Base-by-base conservation (phyloP, 2,113 vertebrate genomes). In the Bujurquina vittata region DNA sequence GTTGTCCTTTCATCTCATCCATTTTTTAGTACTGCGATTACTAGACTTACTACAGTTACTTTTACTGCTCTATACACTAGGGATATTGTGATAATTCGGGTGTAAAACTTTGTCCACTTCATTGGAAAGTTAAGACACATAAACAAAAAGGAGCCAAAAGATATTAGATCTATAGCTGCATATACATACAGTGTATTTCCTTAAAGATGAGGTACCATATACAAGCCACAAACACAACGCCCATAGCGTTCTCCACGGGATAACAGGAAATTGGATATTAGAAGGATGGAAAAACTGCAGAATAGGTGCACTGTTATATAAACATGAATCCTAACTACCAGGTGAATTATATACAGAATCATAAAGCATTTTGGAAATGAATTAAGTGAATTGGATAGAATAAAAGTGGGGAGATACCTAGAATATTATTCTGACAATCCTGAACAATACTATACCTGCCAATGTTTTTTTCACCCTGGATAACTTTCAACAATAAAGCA, bases 1-100 rank as follows among this genome's bases (percentile, higher is more conserved):
- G 89, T 91, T 88, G 59, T 77, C 55, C 91, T 89, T 88, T 93
- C 88, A 86, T 90, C 87, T 88, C 54, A 78, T 57, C 84, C 58
- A 74, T 77, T 84, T 86, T 79, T 85, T 82, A 92, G 12, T 46
- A 5, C 83, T 83, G 61, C 54, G 73, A 65, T 40, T 62, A 79
- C 77, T 74, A 52, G 23, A 52, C 69, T 75, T 22, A 43, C 77
- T 77, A 57, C 57, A 58, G 76, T 84, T 80, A 79, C 81, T 74
- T 72, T 6, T 8, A 6, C 79, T 40, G 60, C 26, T 59, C 17
- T 18, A 5, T 57, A 2, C 0, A 29, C 5, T 0, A 0, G 17
- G 8, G 22, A 33, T 49, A 55, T 23, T 11, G 7, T 10, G 10
- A 59, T 31, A 3, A 59, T 46, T 82, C 20, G 78, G 56, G 29